A percentile compares a stretch with the other conserved stretches of the same genome.
Evolutionary conservation across 2,888 invertebrate genomes (phyloP).

Genomic region (Ischnura elegans): DNA sequence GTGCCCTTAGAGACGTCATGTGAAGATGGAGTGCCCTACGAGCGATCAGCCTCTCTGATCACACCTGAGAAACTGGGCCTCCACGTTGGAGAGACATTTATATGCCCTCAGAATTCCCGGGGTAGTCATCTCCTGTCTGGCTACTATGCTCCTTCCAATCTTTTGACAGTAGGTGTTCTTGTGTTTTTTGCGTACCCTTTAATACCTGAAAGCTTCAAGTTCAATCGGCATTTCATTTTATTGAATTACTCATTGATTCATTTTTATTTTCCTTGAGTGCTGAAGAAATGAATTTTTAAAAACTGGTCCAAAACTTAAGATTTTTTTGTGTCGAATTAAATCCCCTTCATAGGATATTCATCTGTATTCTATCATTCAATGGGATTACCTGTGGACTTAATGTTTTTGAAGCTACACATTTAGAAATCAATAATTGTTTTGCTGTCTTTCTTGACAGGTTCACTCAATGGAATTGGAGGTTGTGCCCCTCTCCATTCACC

Average conservation of each 20-base stretch:
- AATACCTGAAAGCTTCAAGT: no score
- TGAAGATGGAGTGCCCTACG: constrained; percentile 21
- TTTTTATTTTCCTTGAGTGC: constrained; percentile 15
- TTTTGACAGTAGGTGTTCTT: constrained; percentile 79
- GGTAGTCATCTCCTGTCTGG: constrained; percentile 82
- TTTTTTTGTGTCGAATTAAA: no score
- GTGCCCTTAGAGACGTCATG: not conserved
- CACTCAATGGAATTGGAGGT: constrained; percentile 84
- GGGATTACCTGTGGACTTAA: no score
- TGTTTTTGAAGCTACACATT: no score
- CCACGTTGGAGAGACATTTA: constrained; percentile 79
- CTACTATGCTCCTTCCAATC: constrained; percentile 80
- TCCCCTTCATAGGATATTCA: no score
- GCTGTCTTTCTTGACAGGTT: constrained; percentile 79
- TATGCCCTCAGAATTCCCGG: constrained; percentile 81
- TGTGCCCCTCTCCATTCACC: constrained; percentile 85
- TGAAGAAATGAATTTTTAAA: not conserved
- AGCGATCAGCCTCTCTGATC: constrained; percentile 14
- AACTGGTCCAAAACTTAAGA: no score
- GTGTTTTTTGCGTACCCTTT: no score
- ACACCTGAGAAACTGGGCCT: constrained; percentile 73
- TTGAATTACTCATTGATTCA: no score
- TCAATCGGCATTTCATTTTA: no score
- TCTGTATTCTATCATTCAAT: no score
- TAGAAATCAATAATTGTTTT: no score